Conservation (phyloP, 2,888 invertebrate species). For the Leptinotarsa tumamoca region DNA sequence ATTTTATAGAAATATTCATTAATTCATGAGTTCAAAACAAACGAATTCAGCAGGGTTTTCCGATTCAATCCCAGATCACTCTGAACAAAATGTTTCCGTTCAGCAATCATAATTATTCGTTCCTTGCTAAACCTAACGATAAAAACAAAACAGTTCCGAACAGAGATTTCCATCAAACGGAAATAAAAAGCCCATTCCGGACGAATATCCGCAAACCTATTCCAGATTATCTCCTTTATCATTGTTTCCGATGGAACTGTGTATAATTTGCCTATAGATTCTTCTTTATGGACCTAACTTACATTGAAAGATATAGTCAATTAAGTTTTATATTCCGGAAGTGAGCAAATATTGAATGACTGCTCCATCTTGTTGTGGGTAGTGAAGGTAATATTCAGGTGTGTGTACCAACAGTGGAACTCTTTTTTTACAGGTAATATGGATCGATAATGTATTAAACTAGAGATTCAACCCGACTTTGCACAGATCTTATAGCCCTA, state of each 20-base stretch:
- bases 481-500: too few relatives aligned
- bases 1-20: too few relatives aligned
- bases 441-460: too few relatives aligned
- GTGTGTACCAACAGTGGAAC: neutral
- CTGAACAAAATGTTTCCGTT: too few relatives aligned
- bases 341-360: neutral
- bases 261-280: constrained; percentile 6
- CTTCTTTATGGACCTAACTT: constrained; percentile 2
- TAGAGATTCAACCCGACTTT: too few relatives aligned
- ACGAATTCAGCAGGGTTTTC: too few relatives aligned
- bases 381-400: neutral
- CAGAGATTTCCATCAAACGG: neutral
- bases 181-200: neutral
- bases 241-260: neutral
- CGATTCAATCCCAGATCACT: too few relatives aligned
- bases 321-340: neutral
- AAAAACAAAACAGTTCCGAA: neutral
- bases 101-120: neutral
- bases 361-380: neutral
- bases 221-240: constrained; percentile 12
- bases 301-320: constrained; percentile 6
- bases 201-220: neutral
- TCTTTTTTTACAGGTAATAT: too few relatives aligned
- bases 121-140: neutral
- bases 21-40: too few relatives aligned